Percentiles rank a stretch among this genome's conserved stretches.
Conservation (phyloP, 1,140 invertebrate species). For the Pectinophora gossypiella region DNA sequence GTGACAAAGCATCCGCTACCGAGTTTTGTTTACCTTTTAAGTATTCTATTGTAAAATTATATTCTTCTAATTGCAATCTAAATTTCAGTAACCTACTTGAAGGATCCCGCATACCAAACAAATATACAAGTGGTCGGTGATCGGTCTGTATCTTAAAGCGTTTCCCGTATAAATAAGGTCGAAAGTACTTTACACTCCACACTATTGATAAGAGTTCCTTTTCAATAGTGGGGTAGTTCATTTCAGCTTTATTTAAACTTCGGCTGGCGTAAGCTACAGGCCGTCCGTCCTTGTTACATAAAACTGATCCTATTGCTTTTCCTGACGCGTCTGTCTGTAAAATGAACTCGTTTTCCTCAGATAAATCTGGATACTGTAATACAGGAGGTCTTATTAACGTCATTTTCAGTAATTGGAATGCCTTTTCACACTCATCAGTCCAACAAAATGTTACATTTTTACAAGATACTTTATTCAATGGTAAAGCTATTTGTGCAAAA, state of each 20-base stretch:
- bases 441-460: conserved; percentile 37
- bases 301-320: conserved; percentile 37
- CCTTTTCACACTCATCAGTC: conserved; percentile 22
- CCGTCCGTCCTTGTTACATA: conserved; percentile 47
- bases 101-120: conserved; percentile 21
- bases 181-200: conserved; percentile 60
- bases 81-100: conserved; percentile 24
- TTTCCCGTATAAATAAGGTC: conserved; percentile 52
- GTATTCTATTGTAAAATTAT: conserved; percentile 50
- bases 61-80: conserved; percentile 38
- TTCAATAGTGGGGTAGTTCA: conserved; percentile 56
- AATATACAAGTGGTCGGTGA: conserved; percentile 40
- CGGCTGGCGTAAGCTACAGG: conserved; percentile 51
- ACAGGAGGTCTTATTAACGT: conserved; percentile 21
- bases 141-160: conserved; percentile 62
- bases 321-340: conserved; percentile 42
- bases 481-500: conserved; percentile 44
- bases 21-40: conserved; percentile 26
- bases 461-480: conserved; percentile 38
- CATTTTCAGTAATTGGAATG: conserved; percentile 37
- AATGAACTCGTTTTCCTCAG: conserved; percentile 34
- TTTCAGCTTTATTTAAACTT: conserved; percentile 55
- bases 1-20: conserved; percentile 20
- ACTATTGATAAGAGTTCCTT: conserved; percentile 75
- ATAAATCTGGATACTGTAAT: conserved; percentile 36